Percentiles rank a stretch among this genome's conserved stretches.
phyloP scores from a whole-genome alignment of 92 coral and sea anemone species.

The Galaxea fascicularis region DNA sequence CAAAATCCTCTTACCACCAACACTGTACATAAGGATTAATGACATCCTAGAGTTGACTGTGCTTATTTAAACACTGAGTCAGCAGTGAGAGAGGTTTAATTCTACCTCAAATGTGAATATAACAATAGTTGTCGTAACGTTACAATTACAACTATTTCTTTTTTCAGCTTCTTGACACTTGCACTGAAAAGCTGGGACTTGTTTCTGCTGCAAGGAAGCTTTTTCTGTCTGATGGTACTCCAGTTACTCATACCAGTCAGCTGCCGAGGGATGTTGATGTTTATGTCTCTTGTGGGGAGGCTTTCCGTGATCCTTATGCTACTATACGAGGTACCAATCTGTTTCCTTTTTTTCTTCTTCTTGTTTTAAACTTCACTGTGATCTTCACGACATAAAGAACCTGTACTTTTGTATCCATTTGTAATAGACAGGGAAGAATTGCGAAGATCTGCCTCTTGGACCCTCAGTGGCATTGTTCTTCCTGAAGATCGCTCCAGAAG shows the following conservation, averaged over 20 bases:
- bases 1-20: too few relatives aligned
- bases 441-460: constrained; percentile 94
- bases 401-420: not conserved
- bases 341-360: not conserved
- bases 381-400: too few relatives aligned
- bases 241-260: constrained; percentile 73
- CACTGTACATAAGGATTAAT: too few relatives aligned
- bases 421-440: constrained; percentile 86
- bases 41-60: too few relatives aligned
- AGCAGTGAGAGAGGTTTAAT: too few relatives aligned
- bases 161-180: constrained; percentile 81
- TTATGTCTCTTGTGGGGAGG: constrained; percentile 96
- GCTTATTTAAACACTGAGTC: too few relatives aligned
- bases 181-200: constrained; percentile 89
- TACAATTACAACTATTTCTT: not conserved
- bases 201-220: constrained; percentile 95
- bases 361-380: not conserved
- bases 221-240: constrained; percentile 86
- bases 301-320: constrained; percentile 89
- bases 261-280: constrained; percentile 84
- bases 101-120: too few relatives aligned
- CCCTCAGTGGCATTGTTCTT: constrained; percentile 87
- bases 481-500: constrained; percentile 94
- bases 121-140: too few relatives aligned
- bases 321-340: constrained; percentile 70